Conservation (phyloP, 2,113 vertebrate genomes). For the Cercopithecus mona region DNA sequence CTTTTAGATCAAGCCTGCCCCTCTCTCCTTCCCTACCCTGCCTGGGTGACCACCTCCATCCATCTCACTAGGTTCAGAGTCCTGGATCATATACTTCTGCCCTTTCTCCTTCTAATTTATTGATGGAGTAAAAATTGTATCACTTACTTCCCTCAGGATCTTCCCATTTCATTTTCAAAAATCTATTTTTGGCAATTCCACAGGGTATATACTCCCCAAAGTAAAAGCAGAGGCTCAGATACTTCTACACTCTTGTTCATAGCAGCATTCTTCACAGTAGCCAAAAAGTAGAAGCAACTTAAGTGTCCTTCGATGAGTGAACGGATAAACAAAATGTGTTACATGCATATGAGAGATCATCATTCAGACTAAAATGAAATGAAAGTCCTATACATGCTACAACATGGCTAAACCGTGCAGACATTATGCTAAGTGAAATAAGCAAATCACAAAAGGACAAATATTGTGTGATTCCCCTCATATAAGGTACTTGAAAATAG, state of each 20-base stretch:
- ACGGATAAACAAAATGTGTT: background rate
- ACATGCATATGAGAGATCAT: background rate
- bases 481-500: background rate
- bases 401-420: background rate
- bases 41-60: background rate
- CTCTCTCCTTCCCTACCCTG: background rate
- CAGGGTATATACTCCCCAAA: background rate
- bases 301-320: background rate
- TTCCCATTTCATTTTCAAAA: constrained; percentile 31
- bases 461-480: background rate
- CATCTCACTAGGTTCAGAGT: background rate
- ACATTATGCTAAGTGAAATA: background rate
- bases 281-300: background rate
- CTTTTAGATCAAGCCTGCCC: background rate
- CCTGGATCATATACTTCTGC: background rate
- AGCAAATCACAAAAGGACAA: background rate
- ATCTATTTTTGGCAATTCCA: background rate
- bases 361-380: background rate
- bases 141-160: background rate
- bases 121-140: background rate
- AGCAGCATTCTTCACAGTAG: background rate
- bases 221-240: background rate
- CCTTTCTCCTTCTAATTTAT: background rate
- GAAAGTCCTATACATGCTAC: background rate
- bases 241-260: background rate